Percentiles rank a stretch among this genome's conserved stretches.
Evolutionary conservation across 2,888 invertebrate genomes (phyloP).

Genomic region (Perithous albicinctus): DNA sequence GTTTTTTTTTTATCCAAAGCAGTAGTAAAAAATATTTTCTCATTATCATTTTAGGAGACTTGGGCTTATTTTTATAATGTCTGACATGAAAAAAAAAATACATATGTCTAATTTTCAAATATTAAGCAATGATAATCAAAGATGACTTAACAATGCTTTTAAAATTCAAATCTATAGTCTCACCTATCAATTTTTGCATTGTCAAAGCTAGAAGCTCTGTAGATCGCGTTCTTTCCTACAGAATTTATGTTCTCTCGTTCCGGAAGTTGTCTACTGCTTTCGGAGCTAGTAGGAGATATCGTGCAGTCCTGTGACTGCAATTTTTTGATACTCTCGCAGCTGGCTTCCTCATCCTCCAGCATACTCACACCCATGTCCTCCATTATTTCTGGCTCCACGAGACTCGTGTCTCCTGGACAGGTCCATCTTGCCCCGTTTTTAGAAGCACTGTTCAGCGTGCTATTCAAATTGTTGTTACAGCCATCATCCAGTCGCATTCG

Average conservation of each 20-base stretch:
- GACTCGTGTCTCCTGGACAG: slow-evolving; percentile 79
- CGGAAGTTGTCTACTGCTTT: slow-evolving; percentile 69
- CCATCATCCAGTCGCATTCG: slow-evolving; percentile 79
- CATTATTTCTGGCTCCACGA: slow-evolving; percentile 85
- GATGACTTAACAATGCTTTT: background rate
- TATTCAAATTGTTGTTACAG: slow-evolving; percentile 81
- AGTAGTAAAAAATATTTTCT: too few species aligned
- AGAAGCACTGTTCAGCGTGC: slow-evolving; percentile 72
- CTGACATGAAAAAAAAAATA: slow-evolving; percentile 38
- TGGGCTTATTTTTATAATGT: slow-evolving; percentile 40
- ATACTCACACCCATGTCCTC: slow-evolving; percentile 88
- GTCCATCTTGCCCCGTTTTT: slow-evolving; percentile 78
- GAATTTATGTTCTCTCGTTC: slow-evolving; percentile 68
- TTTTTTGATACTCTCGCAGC: slow-evolving; percentile 79
- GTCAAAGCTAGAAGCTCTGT: slow-evolving; percentile 74
- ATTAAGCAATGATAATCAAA: slow-evolving; percentile 5
- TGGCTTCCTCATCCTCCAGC: slow-evolving; percentile 86
- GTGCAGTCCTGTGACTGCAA: slow-evolving; percentile 81
- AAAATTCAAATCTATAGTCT: slow-evolving; percentile 6
- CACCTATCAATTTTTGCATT: slow-evolving; percentile 75
- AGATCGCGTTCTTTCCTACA: slow-evolving; percentile 72
- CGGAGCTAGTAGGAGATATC: slow-evolving; percentile 75
- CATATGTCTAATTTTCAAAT: slow-evolving; percentile 34
- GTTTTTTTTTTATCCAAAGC: too few species aligned
- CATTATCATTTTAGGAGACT: too few species aligned